Evolutionary conservation across 1,140 invertebrate genomes (phyloP).

Genomic region (Drosophila nannoptera): DNA sequence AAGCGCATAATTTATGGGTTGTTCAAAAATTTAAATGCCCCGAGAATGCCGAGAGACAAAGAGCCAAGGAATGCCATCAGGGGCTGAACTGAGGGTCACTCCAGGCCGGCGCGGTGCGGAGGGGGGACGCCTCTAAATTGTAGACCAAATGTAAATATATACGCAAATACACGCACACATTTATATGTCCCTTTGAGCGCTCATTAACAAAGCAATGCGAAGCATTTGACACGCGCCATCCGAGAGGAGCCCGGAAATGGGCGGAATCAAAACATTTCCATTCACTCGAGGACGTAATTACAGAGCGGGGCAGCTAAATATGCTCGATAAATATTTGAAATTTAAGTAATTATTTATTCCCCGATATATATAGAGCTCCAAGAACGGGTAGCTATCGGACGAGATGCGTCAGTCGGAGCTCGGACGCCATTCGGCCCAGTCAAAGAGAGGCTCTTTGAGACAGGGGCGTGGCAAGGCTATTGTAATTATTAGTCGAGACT

Average conservation of each 20-base stretch:
- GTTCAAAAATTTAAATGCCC: conserved; percentile 75
- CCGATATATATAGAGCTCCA: no score
- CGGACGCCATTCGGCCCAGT: no score
- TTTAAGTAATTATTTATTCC: no score
- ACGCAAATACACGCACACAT: neutral
- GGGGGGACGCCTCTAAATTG: neutral
- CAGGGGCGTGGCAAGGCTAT: no score
- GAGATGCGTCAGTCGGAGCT: no score
- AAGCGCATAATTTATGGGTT: conserved; percentile 77
- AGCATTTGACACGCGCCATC: conserved; percentile 22
- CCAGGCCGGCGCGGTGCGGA: neutral
- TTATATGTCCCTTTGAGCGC: neutral
- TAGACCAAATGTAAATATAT: conserved; percentile 1
- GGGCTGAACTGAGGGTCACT: conserved; percentile 32
- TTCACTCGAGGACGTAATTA: conserved; percentile 10
- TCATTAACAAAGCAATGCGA: conserved; percentile 35
- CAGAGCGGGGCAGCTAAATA: neutral
- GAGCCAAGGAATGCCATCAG: conserved; percentile 41
- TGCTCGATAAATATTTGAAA: no score
- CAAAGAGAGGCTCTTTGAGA: no score
- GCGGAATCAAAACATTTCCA: neutral
- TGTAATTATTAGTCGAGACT: no score
- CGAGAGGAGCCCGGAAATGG: conserved; percentile 6
- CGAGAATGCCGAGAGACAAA: conserved; percentile 67
- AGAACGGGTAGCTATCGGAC: no score